phyloP scores from a whole-genome alignment of 2,888 invertebrate species.

The Lordiphosa andalusiaca region DNA sequence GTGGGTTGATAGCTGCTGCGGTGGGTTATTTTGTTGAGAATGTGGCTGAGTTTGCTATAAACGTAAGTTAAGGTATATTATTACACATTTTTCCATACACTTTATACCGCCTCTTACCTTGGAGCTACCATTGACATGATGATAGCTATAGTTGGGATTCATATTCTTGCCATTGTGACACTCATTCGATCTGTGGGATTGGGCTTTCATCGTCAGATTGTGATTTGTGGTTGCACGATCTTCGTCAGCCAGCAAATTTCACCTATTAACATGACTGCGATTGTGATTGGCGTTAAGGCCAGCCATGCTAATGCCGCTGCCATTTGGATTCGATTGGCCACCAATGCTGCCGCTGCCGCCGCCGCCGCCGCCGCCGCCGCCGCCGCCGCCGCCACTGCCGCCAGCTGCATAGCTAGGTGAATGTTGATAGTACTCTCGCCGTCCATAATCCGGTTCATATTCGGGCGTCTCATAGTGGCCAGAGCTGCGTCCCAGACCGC shows the following conservation, averaged over 20 bases:
- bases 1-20: conserved; percentile 30
- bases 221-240: conserved; percentile 53
- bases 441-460: conserved; percentile 78
- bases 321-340: conserved; percentile 67
- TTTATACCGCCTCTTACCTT: conserved; percentile 28
- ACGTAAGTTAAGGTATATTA: conserved; percentile 39
- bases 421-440: conserved; percentile 80
- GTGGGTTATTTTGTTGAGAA: conserved; percentile 38
- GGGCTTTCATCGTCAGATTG: conserved; percentile 49
- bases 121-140: conserved; percentile 29
- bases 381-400: conserved; percentile 23
- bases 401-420: conserved; percentile 75
- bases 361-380: conserved; percentile 24
- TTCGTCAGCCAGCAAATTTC: conserved; percentile 77
- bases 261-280: conserved; percentile 80
- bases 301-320: conserved; percentile 22
- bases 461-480: conserved; percentile 78
- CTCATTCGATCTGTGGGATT: conserved; percentile 40
- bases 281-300: conserved; percentile 79
- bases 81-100: conserved; percentile 15
- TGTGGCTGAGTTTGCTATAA: conserved; percentile 29
- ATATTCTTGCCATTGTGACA: conserved; percentile 34
- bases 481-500: conserved; percentile 35
- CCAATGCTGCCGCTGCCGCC: conserved; percentile 43
- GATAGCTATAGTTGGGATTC: conserved; percentile 28